These are phyloP conservation scores for Caenorhabditis japonica DNA, from an alignment of 2,888 invertebrate species.

Conservation along the genomic window DNA sequence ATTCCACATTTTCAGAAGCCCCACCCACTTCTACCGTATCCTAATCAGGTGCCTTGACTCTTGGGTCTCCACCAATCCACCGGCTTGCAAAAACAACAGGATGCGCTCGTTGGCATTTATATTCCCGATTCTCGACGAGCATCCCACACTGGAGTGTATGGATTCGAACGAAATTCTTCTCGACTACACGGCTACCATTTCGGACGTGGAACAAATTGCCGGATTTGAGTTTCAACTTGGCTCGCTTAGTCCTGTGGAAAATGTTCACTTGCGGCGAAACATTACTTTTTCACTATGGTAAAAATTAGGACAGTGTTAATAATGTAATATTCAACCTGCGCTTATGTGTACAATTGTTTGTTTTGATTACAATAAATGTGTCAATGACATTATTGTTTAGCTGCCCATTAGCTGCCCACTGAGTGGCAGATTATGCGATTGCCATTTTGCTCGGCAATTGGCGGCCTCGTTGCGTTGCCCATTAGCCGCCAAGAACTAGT, in stretches of 20 bases:
- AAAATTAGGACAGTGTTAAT: conserved; percentile 10
- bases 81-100: conserved; percentile 22
- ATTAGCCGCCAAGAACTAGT: too few relatives aligned
- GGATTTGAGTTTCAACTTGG: conserved; percentile 35
- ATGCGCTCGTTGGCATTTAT: conserved; percentile 37
- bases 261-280: conserved; percentile 17
- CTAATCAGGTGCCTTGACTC: conserved; percentile 21
- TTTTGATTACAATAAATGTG: background rate
- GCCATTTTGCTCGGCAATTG: too few relatives aligned
- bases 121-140: conserved; percentile 28
- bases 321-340: conserved; percentile 6
- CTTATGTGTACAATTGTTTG: too few relatives aligned
- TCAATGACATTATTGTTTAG: too few relatives aligned
- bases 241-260: conserved; percentile 27
- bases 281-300: conserved; percentile 35
- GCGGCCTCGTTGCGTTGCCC: too few relatives aligned
- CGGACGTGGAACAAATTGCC: conserved; percentile 38
- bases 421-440: too few relatives aligned
- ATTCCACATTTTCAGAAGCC: background rate
- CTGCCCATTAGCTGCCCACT: too few relatives aligned
- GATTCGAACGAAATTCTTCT: conserved; percentile 34
- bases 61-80: conserved; percentile 37
- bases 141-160: conserved; percentile 34
- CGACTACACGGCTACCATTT: conserved; percentile 46
- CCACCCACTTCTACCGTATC: conserved; percentile 43